phyloP scores from a whole-genome alignment of 2,113 vertebrate species.

The Otus sunia region DNA sequence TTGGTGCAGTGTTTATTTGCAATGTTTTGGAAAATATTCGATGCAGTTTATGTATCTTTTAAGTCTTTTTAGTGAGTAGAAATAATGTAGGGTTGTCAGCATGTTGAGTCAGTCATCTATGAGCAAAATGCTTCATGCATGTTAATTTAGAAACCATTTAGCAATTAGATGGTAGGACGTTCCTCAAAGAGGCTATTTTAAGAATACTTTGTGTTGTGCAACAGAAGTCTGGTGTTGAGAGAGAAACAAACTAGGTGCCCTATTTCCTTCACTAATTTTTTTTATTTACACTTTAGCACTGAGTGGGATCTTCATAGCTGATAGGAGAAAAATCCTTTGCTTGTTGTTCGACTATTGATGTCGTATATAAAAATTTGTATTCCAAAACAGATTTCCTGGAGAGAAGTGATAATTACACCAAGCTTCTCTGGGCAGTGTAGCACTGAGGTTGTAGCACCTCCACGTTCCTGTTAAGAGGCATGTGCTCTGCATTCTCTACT shows the following conservation, averaged over 20 bases:
- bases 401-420: background rate
- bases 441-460: background rate
- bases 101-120: background rate
- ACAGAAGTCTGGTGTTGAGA: background rate
- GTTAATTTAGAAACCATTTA: background rate
- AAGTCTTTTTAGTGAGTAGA: background rate
- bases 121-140: background rate
- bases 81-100: background rate
- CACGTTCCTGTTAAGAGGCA: background rate
- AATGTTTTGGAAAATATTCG: background rate
- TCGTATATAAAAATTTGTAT: background rate
- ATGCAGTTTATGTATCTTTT: background rate
- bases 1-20: background rate
- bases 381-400: background rate
- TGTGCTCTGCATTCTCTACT: background rate
- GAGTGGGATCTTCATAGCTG: background rate
- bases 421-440: background rate
- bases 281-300: background rate
- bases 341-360: background rate
- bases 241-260: background rate
- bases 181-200: background rate
- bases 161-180: background rate
- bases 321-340: background rate
- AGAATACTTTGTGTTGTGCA: background rate
- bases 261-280: background rate